phyloP scores from a whole-genome alignment of 2,113 vertebrate genomes.

The Caranx ignobilis region DNA sequence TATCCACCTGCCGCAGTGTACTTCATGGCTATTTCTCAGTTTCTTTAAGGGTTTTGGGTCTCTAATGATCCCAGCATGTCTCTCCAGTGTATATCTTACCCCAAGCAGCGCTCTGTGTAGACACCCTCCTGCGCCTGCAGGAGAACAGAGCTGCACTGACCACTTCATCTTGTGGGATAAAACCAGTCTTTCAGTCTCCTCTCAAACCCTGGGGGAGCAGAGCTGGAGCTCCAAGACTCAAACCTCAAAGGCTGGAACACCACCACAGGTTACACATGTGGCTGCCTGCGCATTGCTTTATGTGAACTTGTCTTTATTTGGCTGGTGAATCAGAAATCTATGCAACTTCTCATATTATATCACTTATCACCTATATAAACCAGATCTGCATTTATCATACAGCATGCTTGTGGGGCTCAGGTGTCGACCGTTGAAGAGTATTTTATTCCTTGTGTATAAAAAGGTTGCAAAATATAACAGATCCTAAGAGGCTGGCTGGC shows the following conservation, averaged over 20 bases:
- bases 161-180: constrained; percentile 79
- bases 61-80: constrained; percentile 75
- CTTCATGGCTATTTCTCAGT: constrained; percentile 68
- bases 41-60: constrained; percentile 57
- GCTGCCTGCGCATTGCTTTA: constrained; percentile 17
- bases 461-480: constrained; percentile 12
- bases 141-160: constrained; percentile 66
- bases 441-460: constrained; percentile 5
- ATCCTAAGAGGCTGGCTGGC: constrained; percentile 11
- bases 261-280: constrained; percentile 39
- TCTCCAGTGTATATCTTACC: constrained; percentile 64
- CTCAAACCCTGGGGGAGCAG: constrained; percentile 33
- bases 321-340: constrained; percentile 1
- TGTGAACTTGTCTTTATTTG: constrained; percentile 25
- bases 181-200: constrained; percentile 67
- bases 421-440: not conserved
- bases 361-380: constrained; percentile 26
- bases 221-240: constrained; percentile 45
- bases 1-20: constrained; percentile 72
- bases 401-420: not conserved
- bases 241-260: constrained; percentile 53
- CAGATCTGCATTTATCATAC: not conserved
- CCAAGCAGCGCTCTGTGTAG: constrained; percentile 57
- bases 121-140: constrained; percentile 58
- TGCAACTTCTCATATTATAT: constrained; percentile 1